These are phyloP conservation scores for Arion vulgaris DNA, from an alignment of 1,140 invertebrate genomes.

Conservation along the genomic window DNA sequence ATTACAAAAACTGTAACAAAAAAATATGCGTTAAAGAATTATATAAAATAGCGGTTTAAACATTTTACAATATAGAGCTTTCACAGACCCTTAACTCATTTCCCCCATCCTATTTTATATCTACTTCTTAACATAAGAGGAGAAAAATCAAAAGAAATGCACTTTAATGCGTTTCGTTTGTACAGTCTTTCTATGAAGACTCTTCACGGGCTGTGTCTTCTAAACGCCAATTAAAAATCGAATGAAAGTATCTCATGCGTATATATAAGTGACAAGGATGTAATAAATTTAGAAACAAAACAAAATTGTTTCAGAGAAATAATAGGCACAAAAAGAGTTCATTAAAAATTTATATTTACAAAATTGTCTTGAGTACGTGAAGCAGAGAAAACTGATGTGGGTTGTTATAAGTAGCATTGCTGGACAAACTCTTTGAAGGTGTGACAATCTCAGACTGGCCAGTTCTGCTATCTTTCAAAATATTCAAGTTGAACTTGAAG, in stretches of 20 bases:
- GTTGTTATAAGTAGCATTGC: no score
- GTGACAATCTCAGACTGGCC: no score
- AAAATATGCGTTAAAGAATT: not conserved
- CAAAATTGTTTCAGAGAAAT: no score
- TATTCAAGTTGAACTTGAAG: no score
- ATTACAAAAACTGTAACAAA: no score
- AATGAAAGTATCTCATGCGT: not conserved
- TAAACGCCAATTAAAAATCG: not conserved
- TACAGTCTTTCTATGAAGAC: not conserved
- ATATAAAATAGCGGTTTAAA: not conserved
- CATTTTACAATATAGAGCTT: not conserved
- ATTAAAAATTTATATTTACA: no score
- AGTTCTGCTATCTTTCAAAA: no score
- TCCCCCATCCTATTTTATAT: not conserved
- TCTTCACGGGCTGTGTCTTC: not conserved
- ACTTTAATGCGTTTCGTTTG: not conserved
- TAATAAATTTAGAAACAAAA: not conserved
- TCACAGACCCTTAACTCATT: not conserved
- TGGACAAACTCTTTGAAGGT: no score
- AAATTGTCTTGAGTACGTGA: no score
- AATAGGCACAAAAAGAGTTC: no score
- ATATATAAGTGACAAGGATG: not conserved
- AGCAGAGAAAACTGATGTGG: no score
- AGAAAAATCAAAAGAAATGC: not conserved
- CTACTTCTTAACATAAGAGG: no score